Conservation (phyloP, 2,888 invertebrate species). For the Lepidocyrtinus sp. region DNA sequence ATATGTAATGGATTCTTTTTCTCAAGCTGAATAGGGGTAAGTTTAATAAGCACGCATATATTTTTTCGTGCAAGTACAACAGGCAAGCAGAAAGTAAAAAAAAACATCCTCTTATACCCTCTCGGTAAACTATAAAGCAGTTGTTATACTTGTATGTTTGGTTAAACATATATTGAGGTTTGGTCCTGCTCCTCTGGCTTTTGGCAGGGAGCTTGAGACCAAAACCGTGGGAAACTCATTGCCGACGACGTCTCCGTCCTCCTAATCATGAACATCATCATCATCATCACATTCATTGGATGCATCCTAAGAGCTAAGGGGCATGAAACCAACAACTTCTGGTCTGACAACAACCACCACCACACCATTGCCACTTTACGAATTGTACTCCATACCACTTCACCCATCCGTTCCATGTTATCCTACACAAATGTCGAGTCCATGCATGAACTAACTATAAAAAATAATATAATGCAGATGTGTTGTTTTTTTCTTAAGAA, state of each 20-base stretch:
- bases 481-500: too few species aligned
- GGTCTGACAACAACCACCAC: constrained; percentile 36
- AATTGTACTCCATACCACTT: neutral
- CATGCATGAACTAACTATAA: neutral
- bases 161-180: constrained; percentile 27
- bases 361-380: neutral
- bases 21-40: too few species aligned
- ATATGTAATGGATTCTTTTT: too few species aligned
- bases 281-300: constrained; percentile 7
- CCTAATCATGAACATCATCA: constrained; percentile 24
- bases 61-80: too few species aligned
- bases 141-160: constrained; percentile 7
- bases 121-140: too few species aligned
- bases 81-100: too few species aligned
- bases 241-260: constrained; percentile 22
- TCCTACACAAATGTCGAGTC: neutral
- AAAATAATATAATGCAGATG: constrained; percentile 35
- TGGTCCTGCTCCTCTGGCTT: neutral
- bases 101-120: too few species aligned
- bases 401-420: constrained; percentile 19
- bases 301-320: constrained; percentile 24
- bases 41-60: too few species aligned
- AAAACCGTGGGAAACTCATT: constrained; percentile 47
- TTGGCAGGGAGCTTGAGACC: constrained; percentile 26
- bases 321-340: constrained; percentile 47